Conservation (phyloP, 2,797 vertebrate genomes). For the Rousettus madagascariensis region DNA sequence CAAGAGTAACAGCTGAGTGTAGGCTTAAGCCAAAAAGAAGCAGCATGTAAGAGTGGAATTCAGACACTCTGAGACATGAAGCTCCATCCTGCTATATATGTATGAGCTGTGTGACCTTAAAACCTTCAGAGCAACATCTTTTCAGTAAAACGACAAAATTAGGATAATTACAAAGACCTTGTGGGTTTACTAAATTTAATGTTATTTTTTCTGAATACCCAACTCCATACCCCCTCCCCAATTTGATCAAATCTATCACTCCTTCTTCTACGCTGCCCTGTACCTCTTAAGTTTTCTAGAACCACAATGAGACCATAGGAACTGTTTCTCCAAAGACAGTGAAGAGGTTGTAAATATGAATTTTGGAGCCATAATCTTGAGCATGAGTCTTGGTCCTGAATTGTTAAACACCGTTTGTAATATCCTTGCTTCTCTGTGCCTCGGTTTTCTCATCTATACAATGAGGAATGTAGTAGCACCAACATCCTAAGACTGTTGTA, state of each 20-base stretch:
- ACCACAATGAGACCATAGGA: not conserved
- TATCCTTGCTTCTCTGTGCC: not conserved
- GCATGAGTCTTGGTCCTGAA: not conserved
- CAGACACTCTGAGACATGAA: not conserved
- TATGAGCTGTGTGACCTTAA: not conserved
- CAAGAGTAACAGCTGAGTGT: not conserved
- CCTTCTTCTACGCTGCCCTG: not conserved
- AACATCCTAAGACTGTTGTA: not conserved
- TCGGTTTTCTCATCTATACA: not conserved
- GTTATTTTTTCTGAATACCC: not conserved
- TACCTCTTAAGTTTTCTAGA: not conserved
- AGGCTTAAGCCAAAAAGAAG: not conserved
- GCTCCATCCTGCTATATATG: not conserved
- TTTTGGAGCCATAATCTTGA: not conserved
- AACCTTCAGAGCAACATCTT: not conserved
- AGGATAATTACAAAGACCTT: not conserved
- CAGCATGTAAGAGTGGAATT: not conserved
- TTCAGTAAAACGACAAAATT: not conserved
- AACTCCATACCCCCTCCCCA: not conserved
- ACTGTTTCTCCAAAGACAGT: not conserved
- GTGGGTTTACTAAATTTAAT: slow-evolving; percentile 15
- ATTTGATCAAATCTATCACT: not conserved
- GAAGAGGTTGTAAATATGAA: not conserved
- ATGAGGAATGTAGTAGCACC: not conserved
- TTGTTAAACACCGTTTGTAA: not conserved